Percentiles rank a stretch among this genome's conserved stretches.
Conservation (phyloP, 64 coral and sea anemone species). For the Actinia equina region DNA sequence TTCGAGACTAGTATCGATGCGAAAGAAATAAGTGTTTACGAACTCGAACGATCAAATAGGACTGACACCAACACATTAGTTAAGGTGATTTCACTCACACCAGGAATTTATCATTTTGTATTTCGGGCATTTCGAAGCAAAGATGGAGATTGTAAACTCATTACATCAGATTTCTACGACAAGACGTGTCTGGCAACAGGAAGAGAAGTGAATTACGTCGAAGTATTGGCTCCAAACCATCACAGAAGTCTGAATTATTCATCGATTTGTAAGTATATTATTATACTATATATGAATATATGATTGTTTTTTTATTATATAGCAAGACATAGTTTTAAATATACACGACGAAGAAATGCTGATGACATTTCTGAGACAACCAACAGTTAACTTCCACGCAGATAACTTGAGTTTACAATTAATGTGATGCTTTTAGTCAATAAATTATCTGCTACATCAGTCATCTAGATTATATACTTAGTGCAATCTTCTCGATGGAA, state of each 20-base stretch:
- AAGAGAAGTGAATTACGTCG: neutral
- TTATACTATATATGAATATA: neutral
- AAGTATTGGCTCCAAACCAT: neutral
- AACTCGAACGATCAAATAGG: neutral
- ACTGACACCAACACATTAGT: neutral
- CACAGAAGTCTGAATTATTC: neutral
- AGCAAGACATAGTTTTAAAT: neutral
- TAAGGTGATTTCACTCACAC: neutral
- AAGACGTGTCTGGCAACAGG: neutral
- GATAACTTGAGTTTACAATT: no score
- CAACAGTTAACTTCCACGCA: no score
- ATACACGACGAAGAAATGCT: no score
- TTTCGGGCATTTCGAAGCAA: neutral
- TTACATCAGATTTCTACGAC: constrained; percentile 7
- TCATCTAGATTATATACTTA: no score
- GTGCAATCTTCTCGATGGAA: no score
- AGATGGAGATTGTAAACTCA: neutral
- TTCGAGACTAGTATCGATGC: neutral
- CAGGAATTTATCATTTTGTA: neutral
- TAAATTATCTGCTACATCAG: no score
- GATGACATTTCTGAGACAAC: no score
- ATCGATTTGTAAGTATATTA: neutral
- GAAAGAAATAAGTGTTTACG: neutral
- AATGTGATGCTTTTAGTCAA: no score
- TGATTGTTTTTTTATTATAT: neutral